Evolutionary conservation across 2,888 invertebrate species (phyloP).

Genomic region (Pheosia tremula): DNA sequence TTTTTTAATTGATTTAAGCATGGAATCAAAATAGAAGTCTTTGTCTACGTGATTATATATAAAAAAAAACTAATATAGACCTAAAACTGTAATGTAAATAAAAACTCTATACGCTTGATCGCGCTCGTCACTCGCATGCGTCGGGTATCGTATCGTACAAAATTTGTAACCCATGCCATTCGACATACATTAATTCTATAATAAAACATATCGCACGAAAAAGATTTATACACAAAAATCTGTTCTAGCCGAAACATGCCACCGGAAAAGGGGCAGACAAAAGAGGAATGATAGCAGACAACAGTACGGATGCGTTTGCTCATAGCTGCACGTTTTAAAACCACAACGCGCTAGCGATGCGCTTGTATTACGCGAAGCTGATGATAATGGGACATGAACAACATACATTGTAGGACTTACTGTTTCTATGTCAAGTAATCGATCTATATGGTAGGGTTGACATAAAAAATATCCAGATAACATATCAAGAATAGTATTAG

Average conservation of each 20-base stretch:
- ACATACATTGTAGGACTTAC: slow-evolving; percentile 19
- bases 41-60: no score
- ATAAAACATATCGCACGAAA: neutral
- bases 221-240: neutral
- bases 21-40: no score
- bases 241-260: neutral
- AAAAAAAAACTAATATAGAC: no score
- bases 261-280: slow-evolving; percentile 5
- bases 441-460: slow-evolving; percentile 18
- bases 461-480: neutral
- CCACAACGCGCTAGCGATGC: neutral
- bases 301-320: neutral
- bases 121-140: no score
- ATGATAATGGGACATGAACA: slow-evolving; percentile 19
- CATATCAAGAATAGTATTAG: no score
- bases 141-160: no score
- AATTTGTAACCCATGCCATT: no score
- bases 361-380: slow-evolving; percentile 15
- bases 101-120: no score
- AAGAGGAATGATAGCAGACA: neutral
- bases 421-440: slow-evolving; percentile 40
- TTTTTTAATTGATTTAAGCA: no score
- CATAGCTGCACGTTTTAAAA: slow-evolving; percentile 3
- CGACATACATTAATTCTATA: no score
- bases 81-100: no score